Evolutionary conservation across 2,113 vertebrate genomes (phyloP).

Genomic region (Azemiops feae): DNA sequence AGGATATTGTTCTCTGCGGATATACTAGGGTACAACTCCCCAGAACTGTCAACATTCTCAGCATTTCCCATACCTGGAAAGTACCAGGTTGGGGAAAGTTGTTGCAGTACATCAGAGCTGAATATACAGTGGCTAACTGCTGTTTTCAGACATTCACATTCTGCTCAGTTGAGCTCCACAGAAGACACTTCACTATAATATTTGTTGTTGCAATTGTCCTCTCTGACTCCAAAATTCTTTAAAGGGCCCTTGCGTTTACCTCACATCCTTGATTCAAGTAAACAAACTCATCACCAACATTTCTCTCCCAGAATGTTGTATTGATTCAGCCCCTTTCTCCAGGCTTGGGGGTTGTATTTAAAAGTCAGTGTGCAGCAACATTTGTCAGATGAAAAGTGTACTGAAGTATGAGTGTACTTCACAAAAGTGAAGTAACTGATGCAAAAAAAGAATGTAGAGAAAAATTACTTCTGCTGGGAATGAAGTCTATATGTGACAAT

Average conservation of each 20-base stretch:
- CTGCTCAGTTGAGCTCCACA: neutral
- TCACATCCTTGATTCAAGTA: neutral
- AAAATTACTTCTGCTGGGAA: neutral
- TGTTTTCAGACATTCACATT: neutral
- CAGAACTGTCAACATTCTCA: neutral
- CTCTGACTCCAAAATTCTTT: neutral
- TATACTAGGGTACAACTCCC: neutral
- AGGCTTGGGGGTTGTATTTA: neutral
- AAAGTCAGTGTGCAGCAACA: neutral
- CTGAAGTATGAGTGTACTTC: neutral
- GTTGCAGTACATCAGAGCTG: neutral
- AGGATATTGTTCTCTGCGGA: neutral
- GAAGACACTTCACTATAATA: neutral
- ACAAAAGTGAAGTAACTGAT: neutral
- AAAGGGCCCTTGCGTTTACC: neutral
- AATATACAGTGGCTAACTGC: neutral
- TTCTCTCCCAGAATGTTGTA: neutral
- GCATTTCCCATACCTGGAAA: neutral
- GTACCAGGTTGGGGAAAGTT: neutral
- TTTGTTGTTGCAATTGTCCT: neutral
- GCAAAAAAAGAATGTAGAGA: neutral
- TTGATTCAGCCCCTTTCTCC: neutral
- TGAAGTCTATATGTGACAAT: neutral
- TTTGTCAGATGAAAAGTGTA: constrained; percentile 3
- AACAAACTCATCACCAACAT: neutral